Evolutionary conservation across 2,797 vertebrate species (phyloP).

Genomic region (Esox masquinongy): DNA sequence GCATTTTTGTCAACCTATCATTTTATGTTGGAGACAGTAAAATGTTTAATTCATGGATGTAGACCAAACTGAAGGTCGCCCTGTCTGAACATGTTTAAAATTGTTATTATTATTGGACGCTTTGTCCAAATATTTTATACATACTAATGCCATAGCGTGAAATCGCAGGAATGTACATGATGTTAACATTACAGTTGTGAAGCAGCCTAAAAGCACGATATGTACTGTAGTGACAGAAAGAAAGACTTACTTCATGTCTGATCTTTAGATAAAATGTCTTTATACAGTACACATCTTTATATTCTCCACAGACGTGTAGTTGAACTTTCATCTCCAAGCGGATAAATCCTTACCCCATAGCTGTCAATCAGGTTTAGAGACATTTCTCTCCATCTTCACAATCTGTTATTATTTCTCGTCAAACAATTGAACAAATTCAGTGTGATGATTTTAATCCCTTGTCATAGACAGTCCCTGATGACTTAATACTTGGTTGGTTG

Average conservation of each 20-base stretch:
- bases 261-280: neutral
- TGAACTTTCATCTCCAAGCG: neutral
- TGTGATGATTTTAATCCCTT: neutral
- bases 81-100: neutral
- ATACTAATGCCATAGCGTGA: neutral
- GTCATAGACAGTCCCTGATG: neutral
- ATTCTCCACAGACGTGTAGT: neutral
- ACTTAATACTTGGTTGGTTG: neutral
- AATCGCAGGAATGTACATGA: neutral
- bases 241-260: neutral
- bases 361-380: constrained; percentile 2
- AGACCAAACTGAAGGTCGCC: neutral
- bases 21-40: neutral
- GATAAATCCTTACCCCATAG: neutral
- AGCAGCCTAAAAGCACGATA: neutral
- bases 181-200: neutral
- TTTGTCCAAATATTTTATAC: neutral
- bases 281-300: neutral
- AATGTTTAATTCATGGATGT: neutral
- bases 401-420: neutral
- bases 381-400: neutral
- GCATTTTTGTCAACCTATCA: neutral
- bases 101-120: neutral
- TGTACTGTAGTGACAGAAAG: neutral
- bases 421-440: constrained; percentile 13